Evolutionary conservation across 2,888 invertebrate genomes (phyloP), one percentile per base, ranked within the genome.

Genomic region (Lypha dubia): DNA sequence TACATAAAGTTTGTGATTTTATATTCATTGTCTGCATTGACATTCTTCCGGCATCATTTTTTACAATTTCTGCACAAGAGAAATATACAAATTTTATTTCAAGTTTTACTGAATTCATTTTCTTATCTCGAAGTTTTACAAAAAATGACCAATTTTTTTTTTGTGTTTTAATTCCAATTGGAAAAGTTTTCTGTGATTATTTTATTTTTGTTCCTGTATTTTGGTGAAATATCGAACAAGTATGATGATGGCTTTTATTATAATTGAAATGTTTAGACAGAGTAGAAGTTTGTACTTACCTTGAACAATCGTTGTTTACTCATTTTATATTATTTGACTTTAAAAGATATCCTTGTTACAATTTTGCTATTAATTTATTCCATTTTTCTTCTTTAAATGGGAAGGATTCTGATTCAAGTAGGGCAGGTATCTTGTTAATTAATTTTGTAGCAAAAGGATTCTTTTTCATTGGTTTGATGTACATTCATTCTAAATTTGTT

Each of bases 111-210:
- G 22, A 63, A 24, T 63, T 44, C 20, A 32, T 20, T 11, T 44
- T 62, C 15, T 60, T 62, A 62, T 70, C 44, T 71, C 46, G 6
- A 44, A 24, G 53, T 56, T 24, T 71, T 46, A 53, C 53, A 67
- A 53, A 80, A 71, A 84, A 80, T 76, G 62, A 80, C 84, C 84
- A 35, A 76, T 71, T 46, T 73, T 76, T 71, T 46, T 73, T 76
- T 67, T 60, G 28, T 51, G 15, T 62, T 70, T 71, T 41, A 80
- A 73, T 75, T 84, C 68, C 60, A 84, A 84, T 80, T 84, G 79
- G 53, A 80, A 84, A 84, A 84, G 67, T 84, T 79, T 77, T 60
- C 15, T 3, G 17, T 28, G 58, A 35, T 28, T 73, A n/a, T 68
- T 58, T 73, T 22, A 41, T 3, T 63, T 38, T 38, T 38, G 17